Evolutionary conservation across 1,140 invertebrate species (phyloP), one percentile per base, ranked within the genome.

Genomic region (Panagrolaimus sp.): DNA sequence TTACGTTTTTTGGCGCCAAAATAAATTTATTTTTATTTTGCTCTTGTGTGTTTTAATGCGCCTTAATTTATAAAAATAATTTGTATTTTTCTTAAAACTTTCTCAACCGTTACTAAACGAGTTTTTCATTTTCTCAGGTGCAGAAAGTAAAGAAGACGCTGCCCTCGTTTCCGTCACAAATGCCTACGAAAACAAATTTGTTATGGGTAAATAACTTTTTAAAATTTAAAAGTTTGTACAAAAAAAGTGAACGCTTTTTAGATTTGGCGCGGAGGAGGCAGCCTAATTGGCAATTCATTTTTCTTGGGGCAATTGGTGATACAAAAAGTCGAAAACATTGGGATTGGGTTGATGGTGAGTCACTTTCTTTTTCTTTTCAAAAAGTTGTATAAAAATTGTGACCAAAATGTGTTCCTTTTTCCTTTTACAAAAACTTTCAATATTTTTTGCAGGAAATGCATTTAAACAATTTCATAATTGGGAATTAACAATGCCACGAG

Each of bases 301-400:
- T 75, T 57, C 65, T 77, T 1, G 76, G 76, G 11, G 76, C 70
- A 4, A 71, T 73, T 48, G 76, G 76, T 23, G 66, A 74, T 46
- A 71, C 75, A 5, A 71, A 46, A 44, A 69, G 70, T 48, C 66
- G 69, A 57, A 66, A 75, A 31, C 68, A 67, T 16, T 77, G 76
- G 76, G 61, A 71, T 48, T 77, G 76, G 76, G 69, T 77, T 63
- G 76, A 77, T 73, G 76, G 76, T 77, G 27, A 61, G 70, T 25
- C 42, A 20, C n/a, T n/a, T n/a, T 46, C 68, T 57, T 42, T 74
- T 38, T 4, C 31, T 38, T 38, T 38, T 38, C 7, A 38, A 38
- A 2, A 38, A 38, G 31, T 38, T 38, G 31, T 38, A 38, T 7
- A 38, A 38, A 38, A 4, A 4, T 7, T 63, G 69, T 31, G 16